Evolutionary conservation across 1,140 invertebrate genomes (phyloP).

Genomic region (Pentalonia nigronervosa): DNA sequence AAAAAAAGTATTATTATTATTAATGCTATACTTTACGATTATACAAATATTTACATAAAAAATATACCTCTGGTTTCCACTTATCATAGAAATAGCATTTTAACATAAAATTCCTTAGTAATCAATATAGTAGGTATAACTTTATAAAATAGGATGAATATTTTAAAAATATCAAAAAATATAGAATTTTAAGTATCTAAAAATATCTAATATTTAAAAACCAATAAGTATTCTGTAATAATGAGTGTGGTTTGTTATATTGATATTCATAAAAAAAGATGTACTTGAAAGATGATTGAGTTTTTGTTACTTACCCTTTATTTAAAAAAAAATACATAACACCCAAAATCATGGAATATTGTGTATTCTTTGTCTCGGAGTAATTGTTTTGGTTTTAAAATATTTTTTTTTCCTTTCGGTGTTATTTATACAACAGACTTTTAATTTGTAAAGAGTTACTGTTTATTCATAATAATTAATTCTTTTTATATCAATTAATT

Average conservation of each 20-base stretch:
- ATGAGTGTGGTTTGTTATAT: neutral
- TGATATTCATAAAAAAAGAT: neutral
- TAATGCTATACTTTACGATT: neutral
- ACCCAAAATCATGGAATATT: neutral
- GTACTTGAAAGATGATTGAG: neutral
- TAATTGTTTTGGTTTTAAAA: neutral
- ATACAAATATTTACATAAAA: neutral
- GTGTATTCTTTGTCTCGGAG: neutral
- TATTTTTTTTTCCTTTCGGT: neutral
- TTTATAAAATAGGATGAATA: neutral
- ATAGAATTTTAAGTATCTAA: neutral
- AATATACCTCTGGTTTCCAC: neutral
- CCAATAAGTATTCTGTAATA: neutral
- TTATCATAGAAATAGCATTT: neutral
- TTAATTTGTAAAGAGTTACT: neutral
- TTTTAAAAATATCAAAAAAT: neutral
- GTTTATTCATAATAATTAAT: neutral
- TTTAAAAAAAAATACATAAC: neutral
- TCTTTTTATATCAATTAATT: neutral
- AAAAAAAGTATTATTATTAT: neutral
- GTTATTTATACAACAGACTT: neutral
- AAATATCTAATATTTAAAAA: neutral
- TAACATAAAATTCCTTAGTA: neutral
- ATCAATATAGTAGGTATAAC: neutral
- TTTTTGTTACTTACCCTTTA: neutral